Base-by-base conservation (phyloP, 2,888 invertebrate species). In the Oithona nana region DNA sequence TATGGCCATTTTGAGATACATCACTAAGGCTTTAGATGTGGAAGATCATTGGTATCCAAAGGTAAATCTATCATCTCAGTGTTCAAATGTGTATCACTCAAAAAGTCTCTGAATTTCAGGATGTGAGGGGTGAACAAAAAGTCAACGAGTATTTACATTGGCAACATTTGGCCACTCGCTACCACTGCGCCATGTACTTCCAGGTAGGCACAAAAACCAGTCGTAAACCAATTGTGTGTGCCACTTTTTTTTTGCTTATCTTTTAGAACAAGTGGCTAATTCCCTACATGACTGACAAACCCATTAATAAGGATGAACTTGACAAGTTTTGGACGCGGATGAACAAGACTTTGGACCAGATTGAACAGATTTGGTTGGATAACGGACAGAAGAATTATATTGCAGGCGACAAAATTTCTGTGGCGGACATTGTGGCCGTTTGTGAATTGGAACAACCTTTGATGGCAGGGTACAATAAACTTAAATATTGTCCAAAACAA, bases 91-190 rank as follows among this genome's bases (percentile, higher is more conserved):
- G n/a, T n/a, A n/a, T n/a, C n/a, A n/a, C n/a, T n/a, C n/a, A n/a
- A n/a, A n/a, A n/a, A n/a, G n/a, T n/a, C n/a, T n/a, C n/a, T n/a
- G n/a, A n/a, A n/a, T n/a, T n/a, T 0, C 75, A 72, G 63, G 80
- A 83, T 55, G 75, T 76, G 0, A 75, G 79, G 68, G 68, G 71
- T 54, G 79, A 78, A 70, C 83, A 84, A 0, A 73, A 76, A 65
- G 79, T 86, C 3, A 83, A 86, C 66, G 84, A 86, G 71, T 84
- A 81, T 70, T 73, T 85, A 65, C 81, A 82, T 69, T 86, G 86
- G 86, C 85, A 86, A 65, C 86, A 86, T 68, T 68, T 78, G 30
- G 84, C 83, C 60, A 74, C 81, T 1, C 75, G 85, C 64, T 65
- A 76, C 0, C 73, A 75, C 64, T 81, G 81, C 66, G 73, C 80